These are phyloP conservation scores for Quadroppia sp. DNA, from an alignment of 2,888 invertebrate species.

Conservation along the genomic window DNA sequence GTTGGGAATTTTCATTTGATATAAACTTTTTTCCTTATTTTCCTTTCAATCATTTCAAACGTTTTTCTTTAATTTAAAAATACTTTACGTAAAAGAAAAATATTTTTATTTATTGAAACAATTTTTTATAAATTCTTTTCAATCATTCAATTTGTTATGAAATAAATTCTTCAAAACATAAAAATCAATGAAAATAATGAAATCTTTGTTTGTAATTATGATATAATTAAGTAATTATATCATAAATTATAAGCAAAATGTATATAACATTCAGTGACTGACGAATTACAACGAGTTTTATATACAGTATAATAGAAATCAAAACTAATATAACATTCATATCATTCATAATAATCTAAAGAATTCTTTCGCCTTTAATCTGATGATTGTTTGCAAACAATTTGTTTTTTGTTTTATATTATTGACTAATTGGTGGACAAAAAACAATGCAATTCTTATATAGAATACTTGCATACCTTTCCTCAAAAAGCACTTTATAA, in stretches of 20 bases:
- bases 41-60: constrained; percentile 3
- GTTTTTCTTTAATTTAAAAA: neutral
- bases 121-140: neutral
- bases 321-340: neutral
- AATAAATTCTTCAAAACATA: neutral
- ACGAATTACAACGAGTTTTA: too few species aligned
- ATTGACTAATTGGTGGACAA: neutral
- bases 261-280: too few species aligned
- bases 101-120: neutral
- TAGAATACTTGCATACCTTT: neutral
- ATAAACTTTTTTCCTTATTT: neutral
- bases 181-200: neutral
- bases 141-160: neutral
- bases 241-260: neutral
- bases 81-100: neutral
- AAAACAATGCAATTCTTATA: neutral
- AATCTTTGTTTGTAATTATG: neutral
- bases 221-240: constrained; percentile 13
- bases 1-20: neutral
- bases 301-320: too few species aligned
- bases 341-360: neutral
- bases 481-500: neutral
- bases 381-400: neutral
- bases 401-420: neutral
- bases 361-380: neutral